Evolutionary conservation across 2,113 vertebrate species (phyloP).

Genomic region (Thalassoma bifasciatum): DNA sequence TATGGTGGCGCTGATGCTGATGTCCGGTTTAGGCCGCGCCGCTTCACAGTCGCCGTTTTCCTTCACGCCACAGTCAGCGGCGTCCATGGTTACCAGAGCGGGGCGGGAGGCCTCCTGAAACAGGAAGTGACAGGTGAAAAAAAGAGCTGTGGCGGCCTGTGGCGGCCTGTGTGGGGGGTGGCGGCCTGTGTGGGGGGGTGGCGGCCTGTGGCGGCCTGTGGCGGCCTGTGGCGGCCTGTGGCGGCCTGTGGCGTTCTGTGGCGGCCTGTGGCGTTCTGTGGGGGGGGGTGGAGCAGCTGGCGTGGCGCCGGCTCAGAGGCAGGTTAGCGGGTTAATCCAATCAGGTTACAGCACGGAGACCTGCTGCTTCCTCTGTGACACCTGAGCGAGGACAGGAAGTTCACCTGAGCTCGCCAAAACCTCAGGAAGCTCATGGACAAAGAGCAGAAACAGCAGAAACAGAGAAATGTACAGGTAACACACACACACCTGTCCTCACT

Average conservation of each 20-base stretch:
- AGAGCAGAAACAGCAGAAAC: too few species aligned
- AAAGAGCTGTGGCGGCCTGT: too few species aligned
- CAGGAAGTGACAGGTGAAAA: too few species aligned
- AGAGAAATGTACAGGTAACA: too few species aligned
- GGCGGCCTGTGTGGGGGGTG: too few species aligned
- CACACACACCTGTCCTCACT: too few species aligned
- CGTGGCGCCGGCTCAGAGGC: background rate
- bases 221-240: too few species aligned
- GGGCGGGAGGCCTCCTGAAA: background rate
- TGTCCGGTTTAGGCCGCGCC: constrained; percentile 21
- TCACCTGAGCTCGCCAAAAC: background rate
- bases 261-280: too few species aligned
- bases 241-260: too few species aligned
- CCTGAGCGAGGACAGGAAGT: background rate
- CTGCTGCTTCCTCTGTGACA: background rate
- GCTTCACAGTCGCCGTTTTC: constrained; percentile 43
- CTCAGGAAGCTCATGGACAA: too few species aligned
- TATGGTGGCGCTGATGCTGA: constrained; percentile 13
- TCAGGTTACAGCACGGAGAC: background rate
- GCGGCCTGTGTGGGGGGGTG: too few species aligned
- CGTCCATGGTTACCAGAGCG: constrained; percentile 23
- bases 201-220: too few species aligned
- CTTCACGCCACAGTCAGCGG: background rate
- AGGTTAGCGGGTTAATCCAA: constrained; percentile 17
- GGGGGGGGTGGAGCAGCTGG: background rate